Percentiles rank a stretch among this genome's conserved stretches.
Evolutionary conservation across 2,113 vertebrate species (phyloP).

Genomic region (Mobula hypostoma): DNA sequence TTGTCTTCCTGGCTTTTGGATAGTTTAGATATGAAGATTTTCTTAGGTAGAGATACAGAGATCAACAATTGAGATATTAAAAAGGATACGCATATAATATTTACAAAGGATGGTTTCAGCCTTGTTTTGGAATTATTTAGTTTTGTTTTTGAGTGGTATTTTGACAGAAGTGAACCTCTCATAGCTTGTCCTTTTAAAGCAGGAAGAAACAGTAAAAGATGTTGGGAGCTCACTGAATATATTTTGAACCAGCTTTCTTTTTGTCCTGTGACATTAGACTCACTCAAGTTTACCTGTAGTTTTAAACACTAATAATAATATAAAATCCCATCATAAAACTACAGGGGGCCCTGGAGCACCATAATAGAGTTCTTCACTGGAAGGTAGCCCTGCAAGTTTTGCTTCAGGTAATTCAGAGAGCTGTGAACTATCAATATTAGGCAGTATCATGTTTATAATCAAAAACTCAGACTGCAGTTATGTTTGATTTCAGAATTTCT

Average conservation of each 20-base stretch:
- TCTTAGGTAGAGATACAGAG: not conserved
- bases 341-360: constrained; percentile 32
- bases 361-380: not conserved
- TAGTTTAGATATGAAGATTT: not conserved
- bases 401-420: not conserved
- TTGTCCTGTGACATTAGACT: not conserved
- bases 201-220: too few relatives aligned
- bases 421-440: not conserved
- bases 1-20: not conserved
- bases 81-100: not conserved
- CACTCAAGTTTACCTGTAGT: not conserved
- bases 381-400: not conserved
- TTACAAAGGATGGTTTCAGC: not conserved
- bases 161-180: not conserved
- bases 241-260: not conserved
- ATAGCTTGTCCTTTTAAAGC: not conserved
- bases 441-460: not conserved
- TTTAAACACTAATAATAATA: not conserved
- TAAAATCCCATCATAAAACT: constrained; percentile 27
- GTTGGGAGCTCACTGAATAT: not conserved
- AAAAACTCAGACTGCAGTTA: not conserved
- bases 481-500: constrained; percentile 19
- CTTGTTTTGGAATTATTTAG: not conserved
- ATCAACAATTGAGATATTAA: not conserved
- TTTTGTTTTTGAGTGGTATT: not conserved